Evolutionary conservation across 2,113 vertebrate species (phyloP), one percentile per base, ranked within the genome.

Genomic region (Bubo bubo): DNA sequence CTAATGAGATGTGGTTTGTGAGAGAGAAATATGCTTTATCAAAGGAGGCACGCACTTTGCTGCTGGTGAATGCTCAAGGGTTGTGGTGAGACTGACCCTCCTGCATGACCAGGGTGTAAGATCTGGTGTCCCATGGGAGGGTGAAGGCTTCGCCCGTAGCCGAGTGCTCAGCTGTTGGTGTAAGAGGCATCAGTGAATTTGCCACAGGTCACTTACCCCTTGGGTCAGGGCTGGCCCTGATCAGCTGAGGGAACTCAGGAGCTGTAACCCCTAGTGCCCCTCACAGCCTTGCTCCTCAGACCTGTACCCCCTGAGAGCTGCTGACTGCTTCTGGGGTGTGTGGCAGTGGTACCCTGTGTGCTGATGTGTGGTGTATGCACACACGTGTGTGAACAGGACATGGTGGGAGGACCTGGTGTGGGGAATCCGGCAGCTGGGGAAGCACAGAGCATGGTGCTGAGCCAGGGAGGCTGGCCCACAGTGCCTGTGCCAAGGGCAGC

Each of bases 371-470:
- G n/a, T 17, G 7, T 10, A 24, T 4, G 4, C 16, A 5, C 49
- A 8, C 50, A 59, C 2, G 0, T 1, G 2, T 9, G 37, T 14
- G 39, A 35, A 58, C 68, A 92, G 53, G 30, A 41, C 34, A 6
- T 1, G 4, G 18, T 3, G 27, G 43, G 4, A 67, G 35, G 24
- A 47, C 34, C 17, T 81, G 43, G 27, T 1, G 0, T 64, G 59
- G 27, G 32, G 28, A 47, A 35, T 30, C 64, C 71, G 67, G 49
- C 64, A 41, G n/a, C 53, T 53, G 59, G 37, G 41, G 18, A 37
- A 80, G 49, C 0, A 6, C 74, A 28, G 27, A 28, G 34, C 8
- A 3, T 0, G 6, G 50, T 1, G 7, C 30, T 14, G 52, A 62
- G 56, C 45, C 16, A 4, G 49, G 50, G 43, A 39, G 6, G 9